Conservation (phyloP, 2,797 vertebrate species). For the Hypotaenidia okinawae region DNA sequence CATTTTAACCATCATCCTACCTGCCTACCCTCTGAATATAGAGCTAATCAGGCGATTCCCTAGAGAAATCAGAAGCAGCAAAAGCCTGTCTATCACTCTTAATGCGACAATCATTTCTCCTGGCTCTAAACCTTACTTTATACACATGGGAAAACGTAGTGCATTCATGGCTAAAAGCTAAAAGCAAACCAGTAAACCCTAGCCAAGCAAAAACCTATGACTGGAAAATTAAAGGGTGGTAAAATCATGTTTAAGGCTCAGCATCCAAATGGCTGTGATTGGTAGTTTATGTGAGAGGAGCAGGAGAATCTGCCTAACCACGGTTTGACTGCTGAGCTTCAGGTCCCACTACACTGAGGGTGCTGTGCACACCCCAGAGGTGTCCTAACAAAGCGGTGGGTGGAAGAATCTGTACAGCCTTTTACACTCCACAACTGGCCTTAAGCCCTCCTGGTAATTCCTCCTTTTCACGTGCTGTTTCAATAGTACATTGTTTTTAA, state of each 20-base stretch:
- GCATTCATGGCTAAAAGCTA: neutral
- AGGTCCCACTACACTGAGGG: neutral
- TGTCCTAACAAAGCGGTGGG: neutral
- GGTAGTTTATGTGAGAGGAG: rapidly evolving
- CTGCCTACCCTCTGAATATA: neutral
- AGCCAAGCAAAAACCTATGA: neutral
- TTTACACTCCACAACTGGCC: neutral
- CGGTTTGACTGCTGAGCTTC: rapidly evolving
- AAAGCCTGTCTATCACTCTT: neutral
- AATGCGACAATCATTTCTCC: neutral
- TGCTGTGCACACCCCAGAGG: neutral
- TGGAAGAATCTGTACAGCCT: neutral
- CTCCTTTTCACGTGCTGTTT: neutral
- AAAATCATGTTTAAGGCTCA: neutral
- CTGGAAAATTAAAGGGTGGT: neutral
- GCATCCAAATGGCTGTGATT: neutral
- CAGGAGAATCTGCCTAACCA: neutral
- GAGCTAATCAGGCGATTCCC: neutral
- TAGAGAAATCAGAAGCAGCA: neutral
- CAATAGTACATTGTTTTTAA: neutral
- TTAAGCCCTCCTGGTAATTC: neutral
- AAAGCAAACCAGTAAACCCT: neutral
- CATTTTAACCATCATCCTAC: neutral
- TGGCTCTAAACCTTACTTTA: neutral
- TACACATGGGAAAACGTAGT: neutral